Percentiles rank a stretch among this genome's conserved stretches.
Conservation (phyloP, 2,797 vertebrate species). For the Artibeus lituratus region DNA sequence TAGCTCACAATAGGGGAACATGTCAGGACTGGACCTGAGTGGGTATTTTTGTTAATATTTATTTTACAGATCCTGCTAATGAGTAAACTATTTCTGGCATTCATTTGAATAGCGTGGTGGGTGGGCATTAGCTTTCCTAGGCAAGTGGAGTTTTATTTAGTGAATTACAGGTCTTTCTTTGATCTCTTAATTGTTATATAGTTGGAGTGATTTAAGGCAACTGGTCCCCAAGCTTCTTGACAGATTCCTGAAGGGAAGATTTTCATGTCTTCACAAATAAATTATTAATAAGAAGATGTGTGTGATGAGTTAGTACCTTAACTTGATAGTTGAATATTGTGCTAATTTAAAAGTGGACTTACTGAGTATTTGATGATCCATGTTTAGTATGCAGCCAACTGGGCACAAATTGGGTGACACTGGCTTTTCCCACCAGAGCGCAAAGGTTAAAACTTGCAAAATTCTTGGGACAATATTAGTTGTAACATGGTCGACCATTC, state of each 20-base stretch:
- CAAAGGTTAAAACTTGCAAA: neutral
- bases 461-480: neutral
- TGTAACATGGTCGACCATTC: neutral
- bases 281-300: neutral
- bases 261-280: neutral
- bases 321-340: neutral
- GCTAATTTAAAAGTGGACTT: neutral
- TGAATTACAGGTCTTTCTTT: neutral
- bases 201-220: neutral
- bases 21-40: neutral
- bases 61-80: conserved; percentile 11
- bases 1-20: neutral
- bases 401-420: neutral
- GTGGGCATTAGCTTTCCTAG: neutral
- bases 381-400: neutral
- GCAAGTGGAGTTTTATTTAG: neutral
- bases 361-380: neutral
- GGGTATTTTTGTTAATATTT: conserved; percentile 33
- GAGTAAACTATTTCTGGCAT: neutral
- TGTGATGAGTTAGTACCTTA: neutral
- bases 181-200: neutral
- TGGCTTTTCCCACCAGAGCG: neutral
- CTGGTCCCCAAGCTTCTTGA: neutral
- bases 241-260: neutral
- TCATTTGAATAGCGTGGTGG: neutral